These are phyloP conservation scores for Cordilura impudica DNA, from an alignment of 2,888 invertebrate genomes.

Conservation along the genomic window DNA sequence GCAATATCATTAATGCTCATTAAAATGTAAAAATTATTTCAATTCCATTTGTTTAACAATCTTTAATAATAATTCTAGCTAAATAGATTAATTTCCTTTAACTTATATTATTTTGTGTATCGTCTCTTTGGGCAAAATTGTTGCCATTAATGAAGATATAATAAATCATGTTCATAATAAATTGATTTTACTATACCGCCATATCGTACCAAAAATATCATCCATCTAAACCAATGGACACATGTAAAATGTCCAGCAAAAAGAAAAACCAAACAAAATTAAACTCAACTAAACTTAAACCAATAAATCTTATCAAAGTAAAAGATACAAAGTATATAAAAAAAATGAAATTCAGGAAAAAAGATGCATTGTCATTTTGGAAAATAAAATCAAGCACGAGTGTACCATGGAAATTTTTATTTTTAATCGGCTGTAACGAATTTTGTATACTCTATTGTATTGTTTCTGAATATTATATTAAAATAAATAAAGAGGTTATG, in stretches of 20 bases:
- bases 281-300: constrained; percentile 22
- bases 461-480: too few species aligned
- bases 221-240: constrained; percentile 25
- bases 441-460: too few species aligned
- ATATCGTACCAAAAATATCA: constrained; percentile 2
- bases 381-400: constrained; percentile 7
- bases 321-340: background rate
- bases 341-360: background rate
- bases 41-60: background rate
- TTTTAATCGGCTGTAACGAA: too few species aligned
- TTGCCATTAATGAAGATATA: constrained; percentile 47
- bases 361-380: constrained; percentile 45
- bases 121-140: background rate
- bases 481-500: too few species aligned
- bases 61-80: too few species aligned
- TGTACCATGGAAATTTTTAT: too few species aligned
- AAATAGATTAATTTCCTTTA: background rate
- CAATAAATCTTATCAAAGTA: constrained; percentile 37
- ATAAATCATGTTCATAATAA: constrained; percentile 57
- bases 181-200: constrained; percentile 50
- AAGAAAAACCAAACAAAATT: background rate
- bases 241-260: constrained; percentile 6
- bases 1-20: too few species aligned
- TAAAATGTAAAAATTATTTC: too few species aligned
- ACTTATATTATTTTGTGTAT: background rate